Evolutionary conservation across 2,113 vertebrate genomes (phyloP), one percentile per base, ranked within the genome.

Genomic region (Platichthys flesus): DNA sequence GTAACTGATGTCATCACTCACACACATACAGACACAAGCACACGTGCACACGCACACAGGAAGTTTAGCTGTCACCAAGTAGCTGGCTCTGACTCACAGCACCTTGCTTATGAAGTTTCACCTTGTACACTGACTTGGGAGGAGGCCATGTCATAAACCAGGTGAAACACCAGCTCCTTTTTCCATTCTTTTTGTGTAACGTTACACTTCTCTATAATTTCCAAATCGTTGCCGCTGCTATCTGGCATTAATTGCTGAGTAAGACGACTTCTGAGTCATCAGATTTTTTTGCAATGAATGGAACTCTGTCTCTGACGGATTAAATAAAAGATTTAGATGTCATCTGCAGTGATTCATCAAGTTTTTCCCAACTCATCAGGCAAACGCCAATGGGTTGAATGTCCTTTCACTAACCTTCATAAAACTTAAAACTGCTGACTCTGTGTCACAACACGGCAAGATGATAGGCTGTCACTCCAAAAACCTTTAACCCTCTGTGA

Each of bases 401-500:
- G 59, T 64, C 64, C 20, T 62, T 9, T 8, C 37, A 20, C 21
- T 13, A 37, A 15, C 56, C 12, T 37, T 23, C 14, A 3, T 20
- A 24, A 72, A 49, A 59, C 9, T 56, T 1, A 37, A 37, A 37
- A 37, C 52, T 63, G 71, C 68, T 31, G 59, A 89, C 35, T 78
- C 37, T 31, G 40, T 59, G n/a, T 71, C 51, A 82, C 24, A 79
- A n/a, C 51, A 51, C 21, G 23, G 15, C 12, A 54, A 59, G 13
- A 18, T 7, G 31, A 55, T 71, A 16, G 31, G 31, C 6, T 31
- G 31, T 7, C 31, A 31, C 31, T 31, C 31, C 31, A 47, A 47
- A 13, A 47, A 54, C 69, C 72, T 90, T 89, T 85, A 88, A 85
- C 55, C 83, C 71, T 67, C 70, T n/a, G 26, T 26, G 66, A 86